Conservation (phyloP, 2,888 invertebrate genomes). For the Synergus gifuensis region DNA sequence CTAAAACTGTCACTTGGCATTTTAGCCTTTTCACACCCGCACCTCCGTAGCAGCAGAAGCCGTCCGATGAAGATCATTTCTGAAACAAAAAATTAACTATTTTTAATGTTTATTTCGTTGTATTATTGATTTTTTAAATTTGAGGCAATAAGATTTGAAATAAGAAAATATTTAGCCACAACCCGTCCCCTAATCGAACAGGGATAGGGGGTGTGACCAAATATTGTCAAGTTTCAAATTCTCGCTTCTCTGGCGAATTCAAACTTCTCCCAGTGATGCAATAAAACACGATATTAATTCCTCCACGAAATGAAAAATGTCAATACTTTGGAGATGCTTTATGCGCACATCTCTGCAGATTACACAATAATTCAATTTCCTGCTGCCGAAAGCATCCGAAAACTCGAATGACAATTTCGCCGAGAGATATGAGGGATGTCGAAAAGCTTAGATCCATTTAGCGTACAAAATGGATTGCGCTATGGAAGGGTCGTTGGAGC, state of each 20-base stretch:
- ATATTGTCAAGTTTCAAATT: too few species aligned
- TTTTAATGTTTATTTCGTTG: too few species aligned
- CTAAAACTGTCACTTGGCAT: conserved; percentile 2
- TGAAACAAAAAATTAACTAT: neutral
- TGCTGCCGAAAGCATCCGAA: conserved; percentile 33
- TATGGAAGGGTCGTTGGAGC: conserved; percentile 29
- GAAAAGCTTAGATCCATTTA: conserved; percentile 37
- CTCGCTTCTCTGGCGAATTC: neutral
- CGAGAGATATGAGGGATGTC: conserved; percentile 30
- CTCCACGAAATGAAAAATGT: neutral
- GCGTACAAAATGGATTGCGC: conserved; percentile 27
- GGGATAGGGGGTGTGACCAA: too few species aligned
- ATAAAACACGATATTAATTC: neutral
- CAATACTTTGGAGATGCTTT: neutral
- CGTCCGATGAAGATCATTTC: conserved; percentile 22
- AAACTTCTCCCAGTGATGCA: neutral
- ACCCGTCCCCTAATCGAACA: too few species aligned
- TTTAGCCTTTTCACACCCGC: neutral
- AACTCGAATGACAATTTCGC: conserved; percentile 33
- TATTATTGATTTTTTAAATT: too few species aligned
- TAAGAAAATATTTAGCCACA: too few species aligned
- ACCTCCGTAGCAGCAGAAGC: conserved; percentile 5
- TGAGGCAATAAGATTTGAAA: too few species aligned
- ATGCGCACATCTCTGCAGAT: conserved; percentile 21
- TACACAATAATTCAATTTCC: conserved; percentile 41